Evolutionary conservation across 2,888 invertebrate genomes (phyloP), one percentile per base, ranked within the genome.

Genomic region (Agonopterix arenella): DNA sequence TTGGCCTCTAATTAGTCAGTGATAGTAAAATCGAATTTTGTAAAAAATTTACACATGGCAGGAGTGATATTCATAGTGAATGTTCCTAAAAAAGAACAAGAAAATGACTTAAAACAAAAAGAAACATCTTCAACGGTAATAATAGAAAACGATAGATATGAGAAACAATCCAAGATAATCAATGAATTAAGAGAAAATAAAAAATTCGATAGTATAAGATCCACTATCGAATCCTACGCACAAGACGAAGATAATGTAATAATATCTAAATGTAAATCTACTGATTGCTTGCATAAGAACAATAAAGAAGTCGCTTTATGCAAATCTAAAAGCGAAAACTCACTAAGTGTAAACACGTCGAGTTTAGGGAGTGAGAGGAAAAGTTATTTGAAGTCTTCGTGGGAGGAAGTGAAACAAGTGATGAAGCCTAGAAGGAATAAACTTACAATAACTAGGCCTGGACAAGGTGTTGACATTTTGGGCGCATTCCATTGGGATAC

Each of bases 51-150:
- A 36, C n/a, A 46, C 48, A 91, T 91, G 91, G 77, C 91, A 8
- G 91, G 91, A 37, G 90, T 90, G n/a, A 68, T 92, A 42, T 90
- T 92, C 57, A 81, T 92, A 37, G 84, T 92, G 10, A 90, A 85
- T 56, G 84, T 92, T 13, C 92, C 92, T 4, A 86, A 85, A 18
- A 89, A 84, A 51, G 80, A 78, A 49, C 74, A 90, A 58, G 92
- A 92, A 69, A 66, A 72, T 43, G 70, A 70, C 52, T 56, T 76
- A 51, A 66, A 63, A 53, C 62, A 63, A 13, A 65, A 54, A 18
- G 58, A 58, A 9, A 58, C 56, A 4, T 47, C 58, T 36, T 51
- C 62, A 40, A 68, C 63, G 57, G 56, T 64, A 11, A 51, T 59
- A 44, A 52, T 61, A 2, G 64, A 66, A 52, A 66, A 66, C 46